Evolutionary conservation across 2,797 vertebrate genomes (phyloP), one percentile per base, ranked within the genome.

Genomic region (Poecilia velifera): DNA sequence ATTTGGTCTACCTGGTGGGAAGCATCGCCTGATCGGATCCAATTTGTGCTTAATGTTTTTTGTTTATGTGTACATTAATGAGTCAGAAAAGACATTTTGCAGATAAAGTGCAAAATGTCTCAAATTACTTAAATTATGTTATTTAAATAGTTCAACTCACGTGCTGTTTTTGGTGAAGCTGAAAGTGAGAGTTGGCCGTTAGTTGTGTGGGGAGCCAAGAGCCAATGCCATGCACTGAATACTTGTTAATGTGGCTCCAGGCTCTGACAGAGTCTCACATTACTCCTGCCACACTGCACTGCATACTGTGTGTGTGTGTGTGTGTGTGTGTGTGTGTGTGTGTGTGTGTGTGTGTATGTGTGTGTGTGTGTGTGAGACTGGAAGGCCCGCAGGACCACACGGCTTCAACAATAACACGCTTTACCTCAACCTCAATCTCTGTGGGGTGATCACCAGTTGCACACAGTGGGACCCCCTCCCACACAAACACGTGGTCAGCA

Each of bases 11-110:
- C 81, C 18, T 66, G 84, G 85, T 10, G 81, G 86, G 82, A 74
- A 86, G 64, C 76, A 22, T 76, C 87, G 88, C 85, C 83, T 87
- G 90, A 92, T 94, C 85, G 82, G 47, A 84, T 91, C 84, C 90
- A 85, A 86, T 89, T 90, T 86, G 36, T 86, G 81, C 81, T 75
- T 90, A 84, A 86, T 88, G 80, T 77, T 90, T 89, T 89, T 84
- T 91, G 87, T 88, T 88, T 89, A 68, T 88, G 28, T 84, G 74
- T 76, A 57, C 55, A 68, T 88, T 81, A 49, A 78, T 53, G 53
- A 81, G 45, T 64, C 45, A 31, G 49, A 43, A 76, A 34, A 66
- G 47, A 43, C 31, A 76, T 76, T 57, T 13, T 49, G 43, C 72
- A 55, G 77, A 49, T 43, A 45, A 75, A 72, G 74, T 20, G 18